Base-by-base conservation (phyloP, 2,113 vertebrate species). In the Mesitornis unicolor region DNA sequence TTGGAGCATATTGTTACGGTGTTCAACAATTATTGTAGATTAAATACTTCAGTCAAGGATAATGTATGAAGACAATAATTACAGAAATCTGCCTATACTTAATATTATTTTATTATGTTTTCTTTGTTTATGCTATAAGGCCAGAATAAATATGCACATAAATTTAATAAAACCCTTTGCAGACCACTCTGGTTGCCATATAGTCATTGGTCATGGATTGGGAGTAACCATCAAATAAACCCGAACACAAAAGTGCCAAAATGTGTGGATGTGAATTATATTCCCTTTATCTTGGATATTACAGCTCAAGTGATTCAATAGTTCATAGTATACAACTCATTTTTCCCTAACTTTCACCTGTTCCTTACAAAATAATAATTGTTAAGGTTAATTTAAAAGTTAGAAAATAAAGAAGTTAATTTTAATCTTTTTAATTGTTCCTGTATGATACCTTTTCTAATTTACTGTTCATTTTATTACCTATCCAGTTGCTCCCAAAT, bases 401-500 rank as follows among this genome's bases (percentile, higher is more conserved):
- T 70, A 81, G 35, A 95, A 56, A 95, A 74, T 60, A 54, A 95
- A 93, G 6, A 75, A 33, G 35, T 92, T 95, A 81, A 47, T 92
- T 95, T 94, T 97, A 92, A 56, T n/a, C 84, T 96, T 96, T 83
- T 88, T 19, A 90, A 86, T 95, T 97, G 78, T 95, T 97, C 54
- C 45, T 96, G 26, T 83, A 56, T 90, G 79, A 57, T 93, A 94
- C 11, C 15, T 96, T 87, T 95, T 98, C 98, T 98, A 98, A 98
- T 98, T 86, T 97, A 63, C 91, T 98, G 85, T 98, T 98, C 96
- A 87, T 98, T 98, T 97, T 98, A 97, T 98, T 98, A 95, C 98
- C 98, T 98, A 95, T 99, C 97, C 97, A 99, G 98, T 99, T 98
- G 98, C 98, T 98, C 98, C 99, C 98, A 99, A 98, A 97, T 98